Conservation (phyloP, 2,797 vertebrate genomes). For the Manis pentadactyla region DNA sequence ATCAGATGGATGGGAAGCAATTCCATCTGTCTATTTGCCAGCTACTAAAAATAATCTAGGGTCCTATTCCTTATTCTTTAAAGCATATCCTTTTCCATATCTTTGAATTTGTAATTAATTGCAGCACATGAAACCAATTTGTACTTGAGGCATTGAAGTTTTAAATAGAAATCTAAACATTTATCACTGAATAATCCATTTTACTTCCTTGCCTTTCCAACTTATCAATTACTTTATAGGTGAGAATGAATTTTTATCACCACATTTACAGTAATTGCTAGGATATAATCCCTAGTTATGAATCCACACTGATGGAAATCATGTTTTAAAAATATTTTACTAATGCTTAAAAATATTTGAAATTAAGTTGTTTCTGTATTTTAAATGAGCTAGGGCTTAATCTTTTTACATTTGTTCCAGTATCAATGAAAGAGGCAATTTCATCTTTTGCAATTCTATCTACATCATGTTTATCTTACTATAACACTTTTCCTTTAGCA, state of each 20-base stretch:
- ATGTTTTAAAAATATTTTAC: background rate
- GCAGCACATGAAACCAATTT: background rate
- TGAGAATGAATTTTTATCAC: background rate
- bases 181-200: background rate
- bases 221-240: background rate
- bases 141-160: background rate
- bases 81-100: background rate
- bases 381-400: background rate
- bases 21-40: background rate
- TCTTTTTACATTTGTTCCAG: background rate
- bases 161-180: slow-evolving; percentile 3
- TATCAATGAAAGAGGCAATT: background rate
- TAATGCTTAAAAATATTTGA: slow-evolving; percentile 13
- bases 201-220: background rate
- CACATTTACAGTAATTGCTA: background rate
- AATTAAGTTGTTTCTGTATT: background rate
- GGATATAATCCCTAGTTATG: background rate
- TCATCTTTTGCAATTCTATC: background rate
- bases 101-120: slow-evolving; percentile 2
- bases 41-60: background rate
- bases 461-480: background rate
- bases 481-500: background rate
- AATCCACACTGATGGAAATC: background rate
- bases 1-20: background rate
- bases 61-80: background rate